Evolutionary conservation across 1,140 invertebrate species (phyloP).

Genomic region (Monomorium pharaonis): DNA sequence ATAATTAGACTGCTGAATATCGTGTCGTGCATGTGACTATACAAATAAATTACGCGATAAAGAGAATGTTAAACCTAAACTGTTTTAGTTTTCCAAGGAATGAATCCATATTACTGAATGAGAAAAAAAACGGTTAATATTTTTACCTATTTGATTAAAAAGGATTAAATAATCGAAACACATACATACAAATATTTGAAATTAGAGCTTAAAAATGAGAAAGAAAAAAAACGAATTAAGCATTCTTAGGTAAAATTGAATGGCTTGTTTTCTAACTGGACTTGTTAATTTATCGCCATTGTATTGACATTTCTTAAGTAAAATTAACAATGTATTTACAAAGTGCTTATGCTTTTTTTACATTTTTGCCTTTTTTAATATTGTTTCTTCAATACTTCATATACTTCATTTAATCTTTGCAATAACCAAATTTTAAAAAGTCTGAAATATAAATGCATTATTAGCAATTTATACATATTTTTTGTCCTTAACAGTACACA

Average conservation of each 20-base stretch:
- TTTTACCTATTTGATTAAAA: background rate
- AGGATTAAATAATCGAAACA: background rate
- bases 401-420: background rate
- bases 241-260: background rate
- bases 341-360: background rate
- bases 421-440: background rate
- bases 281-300: background rate
- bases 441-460: background rate
- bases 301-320: background rate
- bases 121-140: background rate
- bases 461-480: background rate
- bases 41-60: conserved; percentile 14
- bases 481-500: background rate
- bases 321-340: background rate
- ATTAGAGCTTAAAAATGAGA: too few species aligned
- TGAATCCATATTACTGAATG: background rate
- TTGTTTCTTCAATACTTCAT: background rate
- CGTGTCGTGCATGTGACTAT: background rate
- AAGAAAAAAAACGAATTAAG: background rate
- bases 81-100: background rate
- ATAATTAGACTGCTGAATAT: conserved; percentile 49
- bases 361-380: background rate
- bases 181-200: too few species aligned
- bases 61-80: background rate
- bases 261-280: background rate